Base-by-base conservation (phyloP, 2,888 invertebrate species). In the Caenorhabditis sulstoni region DNA sequence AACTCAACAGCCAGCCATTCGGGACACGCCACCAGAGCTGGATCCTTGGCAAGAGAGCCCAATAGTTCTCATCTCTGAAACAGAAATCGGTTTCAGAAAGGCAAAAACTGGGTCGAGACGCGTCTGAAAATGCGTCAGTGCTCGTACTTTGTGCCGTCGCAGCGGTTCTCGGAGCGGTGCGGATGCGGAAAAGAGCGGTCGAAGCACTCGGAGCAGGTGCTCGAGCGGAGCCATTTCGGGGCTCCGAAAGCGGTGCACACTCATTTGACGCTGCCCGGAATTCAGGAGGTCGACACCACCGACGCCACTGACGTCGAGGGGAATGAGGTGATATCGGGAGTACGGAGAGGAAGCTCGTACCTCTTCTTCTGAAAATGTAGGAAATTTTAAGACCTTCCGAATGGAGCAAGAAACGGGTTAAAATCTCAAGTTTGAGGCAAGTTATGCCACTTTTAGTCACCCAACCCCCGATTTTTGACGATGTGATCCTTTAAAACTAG, bases 81-180 rank as follows among this genome's bases (percentile, higher is more conserved):
- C 49, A 20, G 16, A 3, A 8, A 11, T 22, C 7, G 18, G 18
- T 62, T 66, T 73, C 61, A 81, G 79, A 81, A 66, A 65, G 81
- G 81, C 39, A 65, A 62, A 14, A 71, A 62, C 41, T 97, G 97
- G 97, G 95, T 97, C 89, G 96, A 96, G 92, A 94, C 94, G 88
- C 95, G 95, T 86, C 95, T 97, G 92, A 94, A 95, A 91, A 96
- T 96, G 92, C 92, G 97, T 86, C 96, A 96, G 92, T 97, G 97
- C 92, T 93, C 94, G 90, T 94, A 94, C 91, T 97, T 95, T 92
- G 94, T 97, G 9, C 81, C 84, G 0, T 73, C 80, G 9, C 84
- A 84, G 89, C 77, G 81, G n/a, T 81, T 81, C 44, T 75, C 84
- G 9, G 82, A 81, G 16, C 70, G 80, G 20, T 85, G 85, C 61